phyloP scores from a whole-genome alignment of 2,113 vertebrate genomes.

The Romanogobio albipinnatus region DNA sequence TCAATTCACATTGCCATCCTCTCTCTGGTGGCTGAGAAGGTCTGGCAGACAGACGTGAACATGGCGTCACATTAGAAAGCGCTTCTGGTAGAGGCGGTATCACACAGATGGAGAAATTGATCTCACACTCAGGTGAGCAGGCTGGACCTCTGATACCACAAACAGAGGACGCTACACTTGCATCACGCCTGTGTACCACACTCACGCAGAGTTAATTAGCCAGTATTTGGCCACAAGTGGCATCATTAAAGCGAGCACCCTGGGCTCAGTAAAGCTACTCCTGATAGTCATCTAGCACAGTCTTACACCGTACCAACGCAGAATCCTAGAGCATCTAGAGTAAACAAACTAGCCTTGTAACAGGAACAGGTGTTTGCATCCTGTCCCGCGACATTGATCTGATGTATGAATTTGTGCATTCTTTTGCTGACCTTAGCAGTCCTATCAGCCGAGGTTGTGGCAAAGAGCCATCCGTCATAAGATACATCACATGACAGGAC shows the following conservation, averaged over 20 bases:
- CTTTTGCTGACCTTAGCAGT: constrained; percentile 85
- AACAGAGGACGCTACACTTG: constrained; percentile 3
- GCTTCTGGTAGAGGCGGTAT: not conserved
- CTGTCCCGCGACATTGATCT: not conserved
- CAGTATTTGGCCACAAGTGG: not conserved
- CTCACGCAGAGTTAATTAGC: constrained; percentile 36
- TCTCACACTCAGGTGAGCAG: constrained; percentile 7
- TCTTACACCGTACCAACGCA: not conserved
- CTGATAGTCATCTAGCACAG: not conserved
- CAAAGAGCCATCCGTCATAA: constrained; percentile 80
- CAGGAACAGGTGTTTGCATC: constrained; percentile 29
- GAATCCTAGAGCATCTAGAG: not conserved
- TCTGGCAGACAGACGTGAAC: constrained; percentile 28
- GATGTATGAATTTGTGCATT: not conserved
- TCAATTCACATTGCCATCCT: not conserved
- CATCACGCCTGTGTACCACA: not conserved
- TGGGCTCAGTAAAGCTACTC: not conserved
- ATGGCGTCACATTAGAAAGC: constrained; percentile 32
- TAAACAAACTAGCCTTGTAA: not conserved
- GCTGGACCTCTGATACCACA: constrained; percentile 21
- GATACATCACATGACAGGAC: constrained; percentile 90
- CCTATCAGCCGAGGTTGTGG: constrained; percentile 90
- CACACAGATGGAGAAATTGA: not conserved
- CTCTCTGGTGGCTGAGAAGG: not conserved
- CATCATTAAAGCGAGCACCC: constrained; percentile 8